Conservation (phyloP, 2,888 invertebrate genomes). For the Limnephilus lunatus region DNA sequence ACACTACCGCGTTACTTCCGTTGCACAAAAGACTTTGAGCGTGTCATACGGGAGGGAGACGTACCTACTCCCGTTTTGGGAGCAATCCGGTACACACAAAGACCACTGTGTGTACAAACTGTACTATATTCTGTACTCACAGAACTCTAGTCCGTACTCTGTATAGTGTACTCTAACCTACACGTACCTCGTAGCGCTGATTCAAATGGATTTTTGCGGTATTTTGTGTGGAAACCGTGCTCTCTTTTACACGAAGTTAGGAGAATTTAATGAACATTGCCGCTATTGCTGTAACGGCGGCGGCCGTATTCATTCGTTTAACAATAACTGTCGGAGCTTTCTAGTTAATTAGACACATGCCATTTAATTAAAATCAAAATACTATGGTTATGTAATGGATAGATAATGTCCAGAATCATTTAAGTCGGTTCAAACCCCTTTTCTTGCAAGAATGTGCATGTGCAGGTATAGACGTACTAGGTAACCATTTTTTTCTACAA, state of each 20-base stretch:
- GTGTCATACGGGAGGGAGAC: conserved; percentile 27
- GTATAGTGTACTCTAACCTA: not conserved
- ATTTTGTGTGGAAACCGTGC: not conserved
- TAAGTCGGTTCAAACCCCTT: too few species aligned
- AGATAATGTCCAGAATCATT: too few species aligned
- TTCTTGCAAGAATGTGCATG: too few species aligned
- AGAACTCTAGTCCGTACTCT: too few species aligned
- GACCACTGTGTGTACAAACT: not conserved
- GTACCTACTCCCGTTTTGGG: not conserved
- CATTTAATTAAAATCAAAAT: not conserved
- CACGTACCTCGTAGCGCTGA: not conserved
- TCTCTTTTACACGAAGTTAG: not conserved
- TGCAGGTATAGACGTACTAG: too few species aligned
- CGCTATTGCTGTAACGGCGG: not conserved
- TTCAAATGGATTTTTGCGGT: conserved; percentile 16
- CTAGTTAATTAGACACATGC: not conserved
- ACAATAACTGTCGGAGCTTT: not conserved
- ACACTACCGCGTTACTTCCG: conserved; percentile 8
- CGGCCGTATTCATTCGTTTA: not conserved
- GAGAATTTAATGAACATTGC: not conserved
- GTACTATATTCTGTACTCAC: not conserved
- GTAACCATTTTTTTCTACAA: too few species aligned
- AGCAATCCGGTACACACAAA: conserved; percentile 13
- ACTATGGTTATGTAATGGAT: not conserved
- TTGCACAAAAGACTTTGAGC: conserved; percentile 35